phyloP scores from a whole-genome alignment of 2,797 vertebrate genomes.

The Pseudocheirus occidentalis region DNA sequence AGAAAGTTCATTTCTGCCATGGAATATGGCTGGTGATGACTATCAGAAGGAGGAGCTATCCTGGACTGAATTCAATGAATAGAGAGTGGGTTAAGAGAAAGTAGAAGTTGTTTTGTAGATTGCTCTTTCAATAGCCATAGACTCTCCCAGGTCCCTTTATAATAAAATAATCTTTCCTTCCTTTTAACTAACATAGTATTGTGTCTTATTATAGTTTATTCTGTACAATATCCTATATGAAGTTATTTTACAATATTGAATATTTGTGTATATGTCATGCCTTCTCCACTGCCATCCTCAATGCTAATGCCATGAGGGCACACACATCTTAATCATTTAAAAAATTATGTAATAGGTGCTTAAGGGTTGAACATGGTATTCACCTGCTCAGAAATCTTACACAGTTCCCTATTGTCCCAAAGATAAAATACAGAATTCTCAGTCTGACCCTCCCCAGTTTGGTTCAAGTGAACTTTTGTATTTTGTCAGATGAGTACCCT shows the following conservation, averaged over 20 bases:
- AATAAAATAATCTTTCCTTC: not conserved
- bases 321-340: not conserved
- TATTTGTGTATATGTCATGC: not conserved
- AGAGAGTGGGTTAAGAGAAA: not conserved
- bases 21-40: not conserved
- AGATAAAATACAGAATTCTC: not conserved
- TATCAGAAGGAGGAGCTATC: not conserved
- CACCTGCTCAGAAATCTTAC: not conserved
- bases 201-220: not conserved
- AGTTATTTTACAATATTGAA: not conserved
- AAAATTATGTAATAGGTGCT: no score
- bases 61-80: not conserved
- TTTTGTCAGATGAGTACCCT: not conserved
- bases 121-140: not conserved
- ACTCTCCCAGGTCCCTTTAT: not conserved
- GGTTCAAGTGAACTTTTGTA: not conserved
- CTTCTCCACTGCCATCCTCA: not conserved
- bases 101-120: not conserved
- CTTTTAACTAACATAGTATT: not conserved
- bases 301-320: not conserved
- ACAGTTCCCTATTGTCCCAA: not conserved
- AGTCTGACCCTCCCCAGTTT: not conserved
- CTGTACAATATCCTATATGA: not conserved
- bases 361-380: not conserved
- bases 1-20: not conserved